Percentiles rank a stretch among this genome's conserved stretches.
phyloP scores from a whole-genome alignment of 2,113 vertebrate genomes.

The Melanotaenia duboulayi region DNA sequence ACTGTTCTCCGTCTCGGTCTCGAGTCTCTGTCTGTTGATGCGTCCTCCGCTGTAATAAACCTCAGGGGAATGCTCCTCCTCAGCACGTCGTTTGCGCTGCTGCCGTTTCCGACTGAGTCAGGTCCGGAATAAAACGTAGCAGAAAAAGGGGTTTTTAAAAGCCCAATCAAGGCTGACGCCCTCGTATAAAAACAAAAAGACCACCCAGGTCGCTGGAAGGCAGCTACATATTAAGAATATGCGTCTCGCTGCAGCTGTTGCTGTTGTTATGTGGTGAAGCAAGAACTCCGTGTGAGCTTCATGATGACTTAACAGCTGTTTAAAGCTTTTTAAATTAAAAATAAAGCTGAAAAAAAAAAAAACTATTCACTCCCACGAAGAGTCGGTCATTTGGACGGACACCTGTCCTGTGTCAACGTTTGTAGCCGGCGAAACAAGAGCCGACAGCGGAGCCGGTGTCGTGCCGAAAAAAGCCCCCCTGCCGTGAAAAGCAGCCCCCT shows the following conservation, averaged over 20 bases:
- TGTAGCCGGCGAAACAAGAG: background rate
- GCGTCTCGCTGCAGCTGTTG: background rate
- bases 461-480: too few species aligned
- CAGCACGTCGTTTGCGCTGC: background rate
- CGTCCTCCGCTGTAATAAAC: constrained; percentile 54
- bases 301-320: background rate
- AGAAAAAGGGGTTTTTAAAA: background rate
- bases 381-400: background rate
- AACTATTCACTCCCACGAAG: background rate
- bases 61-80: constrained; percentile 59
- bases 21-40: constrained; percentile 9
- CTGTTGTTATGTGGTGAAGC: background rate
- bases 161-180: constrained; percentile 6
- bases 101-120: constrained; percentile 5
- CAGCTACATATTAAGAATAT: background rate
- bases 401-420: background rate
- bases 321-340: background rate
- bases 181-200: background rate
- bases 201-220: background rate
- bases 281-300: background rate
- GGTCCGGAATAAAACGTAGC: background rate
- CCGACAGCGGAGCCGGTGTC: background rate
- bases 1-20: constrained; percentile 31
- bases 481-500: too few species aligned
- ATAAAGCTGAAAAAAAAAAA: too few species aligned